Percentiles rank a stretch among this genome's conserved stretches.
phyloP scores from a whole-genome alignment of 2,113 vertebrate genomes.

The Sturnira hondurensis region DNA sequence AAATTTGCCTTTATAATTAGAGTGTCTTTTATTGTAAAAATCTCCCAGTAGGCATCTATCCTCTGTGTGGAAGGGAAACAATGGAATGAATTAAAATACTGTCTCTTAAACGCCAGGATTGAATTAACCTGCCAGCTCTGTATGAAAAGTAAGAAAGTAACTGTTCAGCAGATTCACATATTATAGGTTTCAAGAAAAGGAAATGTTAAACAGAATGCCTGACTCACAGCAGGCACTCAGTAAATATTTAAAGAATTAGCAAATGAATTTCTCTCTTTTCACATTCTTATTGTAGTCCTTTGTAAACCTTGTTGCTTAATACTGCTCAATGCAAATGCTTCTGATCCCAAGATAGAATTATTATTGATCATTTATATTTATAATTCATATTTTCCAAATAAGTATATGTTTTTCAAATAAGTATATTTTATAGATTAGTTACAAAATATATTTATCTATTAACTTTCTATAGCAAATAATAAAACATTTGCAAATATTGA shows the following conservation, averaged over 20 bases:
- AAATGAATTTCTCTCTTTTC: conserved; percentile 43
- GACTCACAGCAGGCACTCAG: conserved; percentile 6
- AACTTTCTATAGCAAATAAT: not conserved
- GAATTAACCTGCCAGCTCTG: not conserved
- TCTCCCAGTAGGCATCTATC: not conserved
- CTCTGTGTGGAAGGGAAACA: not conserved
- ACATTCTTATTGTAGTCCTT: not conserved
- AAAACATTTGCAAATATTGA: not conserved
- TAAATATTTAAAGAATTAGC: conserved; percentile 57
- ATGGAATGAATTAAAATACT: not conserved
- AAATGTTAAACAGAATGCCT: conserved; percentile 32
- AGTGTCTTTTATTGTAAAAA: conserved; percentile 28
- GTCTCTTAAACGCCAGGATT: not conserved
- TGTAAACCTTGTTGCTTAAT: conserved; percentile 5
- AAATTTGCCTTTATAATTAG: conserved; percentile 36
- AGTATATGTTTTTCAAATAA: not conserved
- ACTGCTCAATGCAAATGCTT: not conserved
- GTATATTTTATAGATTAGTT: not conserved
- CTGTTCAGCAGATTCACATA: not conserved
- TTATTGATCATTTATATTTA: not conserved
- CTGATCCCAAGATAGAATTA: not conserved
- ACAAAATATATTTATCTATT: not conserved
- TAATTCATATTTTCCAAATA: not conserved
- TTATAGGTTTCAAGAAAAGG: conserved; percentile 19
- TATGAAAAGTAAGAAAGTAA: conserved; percentile 35